phyloP scores from a whole-genome alignment of 2,888 invertebrate species.

The Ferdinandea cuprea region DNA sequence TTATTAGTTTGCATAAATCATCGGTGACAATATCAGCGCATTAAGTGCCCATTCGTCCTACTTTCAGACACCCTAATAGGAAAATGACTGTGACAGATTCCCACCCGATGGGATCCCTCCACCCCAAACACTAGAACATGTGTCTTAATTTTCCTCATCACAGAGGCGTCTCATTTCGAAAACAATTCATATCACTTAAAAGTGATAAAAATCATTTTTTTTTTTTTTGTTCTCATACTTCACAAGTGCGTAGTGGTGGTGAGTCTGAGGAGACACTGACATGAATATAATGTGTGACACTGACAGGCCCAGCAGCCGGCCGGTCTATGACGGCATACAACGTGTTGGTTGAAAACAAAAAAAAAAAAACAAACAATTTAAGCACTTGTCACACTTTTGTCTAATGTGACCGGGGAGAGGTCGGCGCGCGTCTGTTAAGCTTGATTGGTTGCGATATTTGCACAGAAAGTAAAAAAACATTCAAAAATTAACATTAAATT shows the following conservation, averaged over 20 bases:
- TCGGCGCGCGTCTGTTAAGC: neutral
- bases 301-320: constrained; percentile 14
- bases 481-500: constrained; percentile 21
- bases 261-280: constrained; percentile 10
- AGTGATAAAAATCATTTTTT: constrained; percentile 64
- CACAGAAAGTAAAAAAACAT: neutral
- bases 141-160: constrained; percentile 11
- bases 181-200: constrained; percentile 71
- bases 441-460: constrained; percentile 46
- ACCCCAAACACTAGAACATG: neutral
- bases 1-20: constrained; percentile 68
- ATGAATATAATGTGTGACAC: constrained; percentile 22
- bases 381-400: constrained; percentile 56
- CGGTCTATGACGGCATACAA: constrained; percentile 35
- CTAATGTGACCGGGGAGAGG: neutral
- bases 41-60: constrained; percentile 40
- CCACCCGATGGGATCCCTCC: too few species aligned
- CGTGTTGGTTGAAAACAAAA: constrained; percentile 27
- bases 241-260: constrained; percentile 16
- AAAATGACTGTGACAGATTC: neutral
- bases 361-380: constrained; percentile 69
- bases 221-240: constrained; percentile 30
- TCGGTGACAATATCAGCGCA: constrained; percentile 50
- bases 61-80: constrained; percentile 40
- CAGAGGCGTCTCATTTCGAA: constrained; percentile 35